Conservation (phyloP, 2,888 invertebrate species). For the Mesopsocus fuscifrons region DNA sequence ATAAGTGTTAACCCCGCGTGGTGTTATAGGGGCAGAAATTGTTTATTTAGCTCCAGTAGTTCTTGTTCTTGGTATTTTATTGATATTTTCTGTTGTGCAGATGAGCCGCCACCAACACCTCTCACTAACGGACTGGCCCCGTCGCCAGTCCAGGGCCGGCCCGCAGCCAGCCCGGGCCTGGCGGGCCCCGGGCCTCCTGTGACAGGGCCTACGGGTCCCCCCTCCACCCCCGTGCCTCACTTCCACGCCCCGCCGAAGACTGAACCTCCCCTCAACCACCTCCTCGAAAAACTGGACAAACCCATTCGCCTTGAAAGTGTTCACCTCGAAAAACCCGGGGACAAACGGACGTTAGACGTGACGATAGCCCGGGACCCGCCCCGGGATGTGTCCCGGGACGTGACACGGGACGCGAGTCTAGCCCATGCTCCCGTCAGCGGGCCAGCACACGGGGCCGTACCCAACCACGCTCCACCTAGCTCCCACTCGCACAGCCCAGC, state of each 20-base stretch:
- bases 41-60: no score
- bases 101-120: constrained; percentile 4
- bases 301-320: constrained; percentile 5
- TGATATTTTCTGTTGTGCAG: not conserved
- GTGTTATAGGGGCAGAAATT: no score
- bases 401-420: not conserved
- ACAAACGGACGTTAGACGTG: constrained; percentile 8
- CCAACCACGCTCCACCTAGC: constrained; percentile 2
- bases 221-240: constrained; percentile 5
- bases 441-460: constrained; percentile 6
- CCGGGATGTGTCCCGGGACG: not conserved
- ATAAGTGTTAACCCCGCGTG: no score
- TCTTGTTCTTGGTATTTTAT: no score
- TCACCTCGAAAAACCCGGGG: constrained; percentile 2
- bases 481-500: constrained; percentile 4
- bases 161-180: not conserved
- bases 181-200: not conserved
- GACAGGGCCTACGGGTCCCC: not conserved
- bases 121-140: constrained; percentile 6
- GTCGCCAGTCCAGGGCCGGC: constrained; percentile 4
- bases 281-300: not conserved
- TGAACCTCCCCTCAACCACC: not conserved
- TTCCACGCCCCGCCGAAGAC: constrained; percentile 6
- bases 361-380: not conserved
- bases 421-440: constrained; percentile 8